A percentile compares a stretch with the other conserved stretches of the same genome.
phyloP scores from a whole-genome alignment of 1,140 invertebrate genomes.

The Proctacanthus coquilletti region DNA sequence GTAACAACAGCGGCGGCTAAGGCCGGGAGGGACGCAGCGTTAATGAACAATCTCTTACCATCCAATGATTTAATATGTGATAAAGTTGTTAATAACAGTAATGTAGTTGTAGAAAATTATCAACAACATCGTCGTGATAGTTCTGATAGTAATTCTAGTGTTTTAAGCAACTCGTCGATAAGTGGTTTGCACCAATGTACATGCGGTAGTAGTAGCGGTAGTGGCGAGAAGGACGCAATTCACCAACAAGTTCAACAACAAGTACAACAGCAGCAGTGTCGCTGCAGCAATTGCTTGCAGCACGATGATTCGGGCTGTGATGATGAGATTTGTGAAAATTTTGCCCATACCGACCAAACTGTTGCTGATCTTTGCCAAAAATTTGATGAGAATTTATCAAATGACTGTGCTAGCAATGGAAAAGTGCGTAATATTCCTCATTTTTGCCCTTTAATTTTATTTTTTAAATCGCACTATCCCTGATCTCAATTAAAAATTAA shows the following conservation, averaged over 20 bases:
- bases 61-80: no score
- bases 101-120: no score
- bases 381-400: conserved; percentile 24
- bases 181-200: no score
- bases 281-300: conserved; percentile 9
- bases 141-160: conserved; percentile 26
- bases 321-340: conserved; percentile 33
- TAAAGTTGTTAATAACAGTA: no score
- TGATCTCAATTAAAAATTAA: no score
- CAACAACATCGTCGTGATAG: conserved; percentile 23
- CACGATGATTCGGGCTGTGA: conserved; percentile 41
- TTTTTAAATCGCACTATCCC: not conserved
- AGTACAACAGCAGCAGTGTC: conserved; percentile 3
- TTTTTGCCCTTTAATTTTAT: conserved; percentile 4
- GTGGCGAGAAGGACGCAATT: no score
- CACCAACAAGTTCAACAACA: conserved; percentile 3
- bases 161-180: conserved; percentile 27
- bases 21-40: no score
- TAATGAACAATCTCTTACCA: no score
- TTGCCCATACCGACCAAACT: conserved; percentile 18
- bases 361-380: conserved; percentile 28
- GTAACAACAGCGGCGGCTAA: conserved; percentile 10
- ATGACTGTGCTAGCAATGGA: not conserved
- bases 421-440: conserved; percentile 2
- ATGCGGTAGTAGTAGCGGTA: no score